Conservation (phyloP, 1,140 invertebrate species). For the Leptonema lineaticorne region DNA sequence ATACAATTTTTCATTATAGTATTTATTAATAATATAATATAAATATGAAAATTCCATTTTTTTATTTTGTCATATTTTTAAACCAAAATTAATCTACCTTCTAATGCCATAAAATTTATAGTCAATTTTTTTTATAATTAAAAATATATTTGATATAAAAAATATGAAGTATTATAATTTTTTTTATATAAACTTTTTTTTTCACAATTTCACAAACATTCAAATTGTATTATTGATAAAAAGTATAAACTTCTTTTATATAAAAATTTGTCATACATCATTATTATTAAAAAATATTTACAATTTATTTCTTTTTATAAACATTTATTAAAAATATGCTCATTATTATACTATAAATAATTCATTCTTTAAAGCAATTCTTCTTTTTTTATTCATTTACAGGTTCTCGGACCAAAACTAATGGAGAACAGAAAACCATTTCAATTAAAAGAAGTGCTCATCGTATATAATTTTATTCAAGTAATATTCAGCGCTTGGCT, state of each 20-base stretch:
- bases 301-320: not conserved
- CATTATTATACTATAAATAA: not conserved
- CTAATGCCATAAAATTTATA: no score
- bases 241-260: not conserved
- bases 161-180: not conserved
- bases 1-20: no score
- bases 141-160: no score
- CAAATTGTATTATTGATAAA: no score
- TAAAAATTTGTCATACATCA: not conserved
- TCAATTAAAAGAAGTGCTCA: conserved; percentile 74
- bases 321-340: not conserved
- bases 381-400: conserved; percentile 45
- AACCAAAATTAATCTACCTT: no score
- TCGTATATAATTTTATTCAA: conserved; percentile 85
- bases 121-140: no score
- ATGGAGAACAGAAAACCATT: conserved; percentile 91
- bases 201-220: no score
- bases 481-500: conserved; percentile 83
- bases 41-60: no score
- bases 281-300: not conserved
- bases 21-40: no score
- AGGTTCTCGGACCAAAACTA: conserved; percentile 76
- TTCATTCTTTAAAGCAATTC: no score
- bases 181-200: not conserved
- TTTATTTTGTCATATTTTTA: no score